A percentile compares a stretch with the other conserved stretches of the same genome.
phyloP scores from a whole-genome alignment of 2,113 vertebrate species.

The Lagopus muta region DNA sequence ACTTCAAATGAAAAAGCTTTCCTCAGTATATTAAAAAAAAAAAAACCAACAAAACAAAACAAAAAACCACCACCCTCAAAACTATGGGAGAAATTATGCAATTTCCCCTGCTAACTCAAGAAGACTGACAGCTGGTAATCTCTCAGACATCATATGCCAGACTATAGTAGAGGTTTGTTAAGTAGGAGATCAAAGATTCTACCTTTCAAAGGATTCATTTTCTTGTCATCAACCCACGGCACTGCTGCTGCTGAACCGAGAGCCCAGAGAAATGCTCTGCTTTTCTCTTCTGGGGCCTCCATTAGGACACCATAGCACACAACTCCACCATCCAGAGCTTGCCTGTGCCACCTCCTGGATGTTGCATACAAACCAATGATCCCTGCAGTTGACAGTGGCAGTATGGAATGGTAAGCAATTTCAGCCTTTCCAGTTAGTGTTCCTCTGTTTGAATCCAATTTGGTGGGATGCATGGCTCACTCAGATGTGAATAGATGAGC shows the following conservation, averaged over 20 bases:
- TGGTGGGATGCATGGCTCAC: not conserved
- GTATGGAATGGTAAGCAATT: not conserved
- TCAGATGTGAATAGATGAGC: constrained; percentile 13
- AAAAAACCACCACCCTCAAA: not conserved
- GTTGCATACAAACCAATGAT: not conserved
- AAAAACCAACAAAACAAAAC: not conserved
- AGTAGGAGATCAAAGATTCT: not conserved
- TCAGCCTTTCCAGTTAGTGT: not conserved
- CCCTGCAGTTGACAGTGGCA: not conserved
- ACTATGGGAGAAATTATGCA: not conserved
- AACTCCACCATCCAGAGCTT: not conserved
- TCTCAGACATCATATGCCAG: not conserved
- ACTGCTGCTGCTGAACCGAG: not conserved
- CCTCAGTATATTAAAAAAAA: not conserved
- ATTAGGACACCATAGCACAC: not conserved
- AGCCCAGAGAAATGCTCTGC: not conserved
- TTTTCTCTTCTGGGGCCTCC: not conserved
- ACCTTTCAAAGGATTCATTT: not conserved
- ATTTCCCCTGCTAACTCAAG: not conserved
- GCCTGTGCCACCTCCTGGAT: not conserved
- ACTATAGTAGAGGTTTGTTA: not conserved
- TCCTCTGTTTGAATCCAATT: not conserved
- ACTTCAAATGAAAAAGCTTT: constrained; percentile 19
- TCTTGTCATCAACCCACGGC: not conserved
- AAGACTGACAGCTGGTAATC: not conserved